Evolutionary conservation across 2,113 vertebrate genomes (phyloP), one percentile per base, ranked within the genome.

Genomic region (Crotalus viridis): DNA sequence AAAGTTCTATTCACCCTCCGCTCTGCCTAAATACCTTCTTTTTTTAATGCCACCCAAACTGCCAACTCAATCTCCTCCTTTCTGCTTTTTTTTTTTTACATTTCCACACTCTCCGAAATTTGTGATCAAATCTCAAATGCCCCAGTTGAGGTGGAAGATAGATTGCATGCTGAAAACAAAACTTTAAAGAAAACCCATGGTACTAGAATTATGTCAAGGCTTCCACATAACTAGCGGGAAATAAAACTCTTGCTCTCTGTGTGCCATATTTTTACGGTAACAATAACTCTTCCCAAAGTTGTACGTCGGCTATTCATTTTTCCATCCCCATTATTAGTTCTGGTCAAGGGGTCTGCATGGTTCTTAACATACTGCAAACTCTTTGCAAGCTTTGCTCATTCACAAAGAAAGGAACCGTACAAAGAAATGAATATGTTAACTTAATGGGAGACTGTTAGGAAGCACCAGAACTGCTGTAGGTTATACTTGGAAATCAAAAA

Each of bases 1-100:
- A 97, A 97, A 98, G 97, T 98, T 97, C 97, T 97, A 97, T 98
- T 98, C 98, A 98, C 97, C 98, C 97, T 98, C 96, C 97, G 96
- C 97, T 97, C 94, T 92, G 95, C 95, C 96, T 98, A 95, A 98
- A 98, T 98, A 93, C 96, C 95, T 96, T 96, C 93, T 97, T 28
- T 26, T 94, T 95, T 95, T 97, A 95, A 97, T 98, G 93, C 98
- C 98, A 98, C 98, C 98, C 98, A 98, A 98, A 98, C 98, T 93
- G 97, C 97, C 96, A 97, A 95, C 39, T 93, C 97, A 96, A 95
- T 93, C 95, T 54, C 52, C 81, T 90, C 90, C 81, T 26, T 54
- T 39, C 55, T 59, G 90, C 94, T 95, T 74, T 54, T 90, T 21
- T 46, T 46, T 92, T 55, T 85, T 17, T 3, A 90, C 86, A 92